phyloP scores from a whole-genome alignment of 2,888 invertebrate genomes.

The Aquatica leii region DNA sequence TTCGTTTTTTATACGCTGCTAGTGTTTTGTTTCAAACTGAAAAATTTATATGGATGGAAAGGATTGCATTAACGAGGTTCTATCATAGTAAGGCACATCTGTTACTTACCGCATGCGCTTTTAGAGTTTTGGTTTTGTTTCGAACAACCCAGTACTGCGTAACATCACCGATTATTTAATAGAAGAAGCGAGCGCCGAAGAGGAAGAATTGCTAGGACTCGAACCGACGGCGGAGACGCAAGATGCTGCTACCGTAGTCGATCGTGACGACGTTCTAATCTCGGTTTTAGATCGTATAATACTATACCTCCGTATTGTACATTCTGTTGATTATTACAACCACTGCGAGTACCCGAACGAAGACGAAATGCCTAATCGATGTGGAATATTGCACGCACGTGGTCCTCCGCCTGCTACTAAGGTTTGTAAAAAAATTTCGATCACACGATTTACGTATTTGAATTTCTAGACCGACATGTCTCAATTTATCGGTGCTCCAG shows the following conservation, averaged over 20 bases:
- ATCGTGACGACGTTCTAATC: slow-evolving; percentile 75
- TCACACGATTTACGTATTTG: not conserved
- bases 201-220: slow-evolving; percentile 89
- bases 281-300: slow-evolving; percentile 83
- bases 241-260: slow-evolving; percentile 63
- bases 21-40: no score
- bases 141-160: slow-evolving; percentile 91
- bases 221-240: slow-evolving; percentile 63
- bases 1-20: no score
- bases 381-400: slow-evolving; percentile 97
- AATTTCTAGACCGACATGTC: slow-evolving; percentile 68
- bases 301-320: slow-evolving; percentile 93
- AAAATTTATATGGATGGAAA: no score
- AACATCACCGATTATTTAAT: slow-evolving; percentile 98
- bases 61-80: no score
- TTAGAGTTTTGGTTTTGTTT: slow-evolving; percentile 74
- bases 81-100: no score
- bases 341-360: slow-evolving; percentile 99
- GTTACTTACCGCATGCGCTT: not conserved
- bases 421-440: slow-evolving; percentile 56
- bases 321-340: slow-evolving; percentile 99
- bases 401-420: slow-evolving; percentile 87
- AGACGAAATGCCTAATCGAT: slow-evolving; percentile 99
- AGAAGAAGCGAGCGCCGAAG: slow-evolving; percentile 98
- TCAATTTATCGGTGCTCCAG: slow-evolving; percentile 78